Evolutionary conservation across 2,113 vertebrate species (phyloP).

Genomic region (Physeter macrocephalus): DNA sequence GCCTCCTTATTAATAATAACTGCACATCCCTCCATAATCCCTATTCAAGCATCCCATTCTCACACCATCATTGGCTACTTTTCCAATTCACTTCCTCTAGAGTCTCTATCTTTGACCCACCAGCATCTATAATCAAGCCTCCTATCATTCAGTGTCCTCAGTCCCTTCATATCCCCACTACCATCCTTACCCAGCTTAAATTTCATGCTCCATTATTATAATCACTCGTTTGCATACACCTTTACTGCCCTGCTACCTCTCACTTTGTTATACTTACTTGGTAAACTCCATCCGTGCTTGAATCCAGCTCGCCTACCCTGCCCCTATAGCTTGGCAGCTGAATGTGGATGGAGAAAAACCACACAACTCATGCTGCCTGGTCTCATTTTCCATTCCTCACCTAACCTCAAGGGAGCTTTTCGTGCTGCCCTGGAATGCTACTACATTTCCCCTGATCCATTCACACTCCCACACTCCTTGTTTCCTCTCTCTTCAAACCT

Average conservation of each 20-base stretch:
- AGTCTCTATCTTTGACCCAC: not conserved
- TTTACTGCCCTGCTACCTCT: not conserved
- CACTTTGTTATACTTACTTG: not conserved
- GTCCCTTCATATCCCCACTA: not conserved
- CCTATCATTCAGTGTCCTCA: not conserved
- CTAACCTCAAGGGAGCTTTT: not conserved
- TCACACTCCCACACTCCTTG: not conserved
- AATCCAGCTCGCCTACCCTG: not conserved
- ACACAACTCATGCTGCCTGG: not conserved
- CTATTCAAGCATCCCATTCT: not conserved
- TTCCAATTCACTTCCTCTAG: not conserved
- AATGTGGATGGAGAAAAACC: not conserved
- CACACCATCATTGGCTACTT: not conserved
- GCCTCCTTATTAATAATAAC: not conserved
- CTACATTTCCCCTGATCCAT: not conserved
- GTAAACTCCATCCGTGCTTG: not conserved
- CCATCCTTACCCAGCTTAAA: not conserved
- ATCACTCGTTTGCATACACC: not conserved
- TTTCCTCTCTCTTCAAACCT: not conserved
- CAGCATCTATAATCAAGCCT: not conserved
- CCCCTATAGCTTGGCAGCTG: not conserved
- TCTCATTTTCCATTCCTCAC: conserved; percentile 2
- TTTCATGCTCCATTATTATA: not conserved
- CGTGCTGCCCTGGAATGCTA: not conserved
- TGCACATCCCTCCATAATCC: not conserved